A percentile compares a stretch with the other conserved stretches of the same genome.
Conservation (phyloP, 2,888 invertebrate species). For the Drosophila prolongata region DNA sequence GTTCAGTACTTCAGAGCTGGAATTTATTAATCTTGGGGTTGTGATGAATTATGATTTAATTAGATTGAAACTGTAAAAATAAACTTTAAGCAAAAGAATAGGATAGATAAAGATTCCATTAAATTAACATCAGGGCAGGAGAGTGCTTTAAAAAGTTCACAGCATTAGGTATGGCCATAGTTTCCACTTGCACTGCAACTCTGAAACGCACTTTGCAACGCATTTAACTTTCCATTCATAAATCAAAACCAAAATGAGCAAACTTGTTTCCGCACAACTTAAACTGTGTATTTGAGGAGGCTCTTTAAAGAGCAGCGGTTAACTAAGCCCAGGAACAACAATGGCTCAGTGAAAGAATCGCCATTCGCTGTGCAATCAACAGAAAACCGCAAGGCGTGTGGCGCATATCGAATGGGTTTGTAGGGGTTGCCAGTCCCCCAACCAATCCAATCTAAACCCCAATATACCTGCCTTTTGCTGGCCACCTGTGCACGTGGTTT, state of each 20-base stretch:
- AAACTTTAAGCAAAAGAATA: too few species aligned
- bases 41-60: too few species aligned
- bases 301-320: conserved; percentile 9
- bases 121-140: too few species aligned
- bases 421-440: neutral
- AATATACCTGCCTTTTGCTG: neutral
- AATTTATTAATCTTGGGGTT: too few species aligned
- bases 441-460: neutral
- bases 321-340: conserved; percentile 1
- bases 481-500: conserved; percentile 42
- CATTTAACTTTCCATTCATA: neutral
- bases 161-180: too few species aligned
- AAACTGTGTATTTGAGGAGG: neutral
- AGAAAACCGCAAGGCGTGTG: conserved; percentile 41
- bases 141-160: too few species aligned
- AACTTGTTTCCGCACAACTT: neutral
- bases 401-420: conserved; percentile 13
- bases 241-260: neutral
- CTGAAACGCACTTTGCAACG: neutral
- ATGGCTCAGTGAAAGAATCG: neutral
- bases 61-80: too few species aligned
- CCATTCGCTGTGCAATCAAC: conserved; percentile 42
- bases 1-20: too few species aligned
- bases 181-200: neutral
- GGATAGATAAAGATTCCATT: too few species aligned